Percentiles rank a stretch among this genome's conserved stretches.
phyloP scores from a whole-genome alignment of 2,888 invertebrate genomes.

The Drosophila pseudotalamancana region DNA sequence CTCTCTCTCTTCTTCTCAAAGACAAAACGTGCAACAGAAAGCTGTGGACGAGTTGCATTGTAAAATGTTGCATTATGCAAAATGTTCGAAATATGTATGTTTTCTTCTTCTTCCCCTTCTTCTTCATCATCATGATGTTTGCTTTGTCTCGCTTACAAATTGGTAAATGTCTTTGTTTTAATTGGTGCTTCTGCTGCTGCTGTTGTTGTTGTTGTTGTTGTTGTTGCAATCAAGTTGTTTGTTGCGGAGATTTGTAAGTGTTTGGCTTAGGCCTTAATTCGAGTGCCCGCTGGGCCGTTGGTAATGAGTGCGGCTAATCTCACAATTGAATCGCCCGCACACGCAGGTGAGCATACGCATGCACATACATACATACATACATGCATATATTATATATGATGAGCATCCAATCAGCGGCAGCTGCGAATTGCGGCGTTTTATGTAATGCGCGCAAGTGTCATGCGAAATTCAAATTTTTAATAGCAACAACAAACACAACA shows the following conservation, averaged over 20 bases:
- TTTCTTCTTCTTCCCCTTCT: constrained; percentile 25
- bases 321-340: constrained; percentile 17
- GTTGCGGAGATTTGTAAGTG: constrained; percentile 25
- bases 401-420: constrained; percentile 43
- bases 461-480: constrained; percentile 56
- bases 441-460: constrained; percentile 71
- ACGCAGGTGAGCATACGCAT: constrained; percentile 33
- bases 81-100: constrained; percentile 21
- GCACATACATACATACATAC: constrained; percentile 55
- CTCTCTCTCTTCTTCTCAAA: constrained; percentile 31
- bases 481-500: constrained; percentile 25
- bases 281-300: constrained; percentile 25
- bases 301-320: constrained; percentile 35
- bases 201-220: constrained; percentile 17
- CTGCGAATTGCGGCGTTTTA: constrained; percentile 43
- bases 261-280: constrained; percentile 15
- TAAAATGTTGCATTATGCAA: constrained; percentile 44
- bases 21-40: constrained; percentile 21
- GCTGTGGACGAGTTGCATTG: constrained; percentile 13
- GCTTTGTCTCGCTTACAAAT: constrained; percentile 42
- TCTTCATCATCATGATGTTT: too few species aligned
- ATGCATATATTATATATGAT: constrained; percentile 12
- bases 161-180: constrained; percentile 50
- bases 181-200: constrained; percentile 31
- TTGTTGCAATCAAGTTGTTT: constrained; percentile 48